These are phyloP conservation scores for Hoplostethus mediterraneus DNA, from an alignment of 2,797 vertebrate genomes.

Conservation along the genomic window DNA sequence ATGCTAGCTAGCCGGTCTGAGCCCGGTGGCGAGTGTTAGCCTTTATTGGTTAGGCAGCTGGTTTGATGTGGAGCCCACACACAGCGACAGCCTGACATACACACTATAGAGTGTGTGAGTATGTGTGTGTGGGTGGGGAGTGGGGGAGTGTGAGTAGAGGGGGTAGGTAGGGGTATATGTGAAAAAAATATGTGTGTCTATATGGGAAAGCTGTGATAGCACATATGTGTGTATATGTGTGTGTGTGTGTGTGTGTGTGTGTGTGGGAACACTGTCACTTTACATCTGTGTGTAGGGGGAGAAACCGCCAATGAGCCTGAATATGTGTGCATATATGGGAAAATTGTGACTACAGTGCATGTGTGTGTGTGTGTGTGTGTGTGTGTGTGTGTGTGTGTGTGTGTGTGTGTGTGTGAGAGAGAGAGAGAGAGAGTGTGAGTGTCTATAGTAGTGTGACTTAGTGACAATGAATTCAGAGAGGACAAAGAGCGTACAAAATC, in stretches of 20 bases:
- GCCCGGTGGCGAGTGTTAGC: slow-evolving; percentile 56
- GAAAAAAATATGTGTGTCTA: slow-evolving; percentile 33
- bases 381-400: slow-evolving; percentile 2
- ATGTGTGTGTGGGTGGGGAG: not conserved
- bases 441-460: not conserved
- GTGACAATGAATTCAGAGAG: no score
- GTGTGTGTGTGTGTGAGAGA: slow-evolving; percentile 2
- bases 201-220: slow-evolving; percentile 35
- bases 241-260: not conserved
- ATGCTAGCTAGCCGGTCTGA: slow-evolving; percentile 58
- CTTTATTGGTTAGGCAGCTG: slow-evolving; percentile 72
- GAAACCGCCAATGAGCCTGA: not conserved
- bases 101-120: slow-evolving; percentile 38
- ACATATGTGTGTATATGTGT: slow-evolving; percentile 28
- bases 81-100: slow-evolving; percentile 70
- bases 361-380: slow-evolving; percentile 3
- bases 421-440: not conserved
- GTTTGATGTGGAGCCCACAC: slow-evolving; percentile 80
- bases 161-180: slow-evolving; percentile 39
- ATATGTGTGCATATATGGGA: slow-evolving; percentile 17
- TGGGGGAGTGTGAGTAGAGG: slow-evolving; percentile 57
- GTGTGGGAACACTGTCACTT: not conserved
- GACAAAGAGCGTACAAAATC: no score
- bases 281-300: not conserved
- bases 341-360: not conserved